phyloP scores from a whole-genome alignment of 2,113 vertebrate species.

The Nannospalax galili region DNA sequence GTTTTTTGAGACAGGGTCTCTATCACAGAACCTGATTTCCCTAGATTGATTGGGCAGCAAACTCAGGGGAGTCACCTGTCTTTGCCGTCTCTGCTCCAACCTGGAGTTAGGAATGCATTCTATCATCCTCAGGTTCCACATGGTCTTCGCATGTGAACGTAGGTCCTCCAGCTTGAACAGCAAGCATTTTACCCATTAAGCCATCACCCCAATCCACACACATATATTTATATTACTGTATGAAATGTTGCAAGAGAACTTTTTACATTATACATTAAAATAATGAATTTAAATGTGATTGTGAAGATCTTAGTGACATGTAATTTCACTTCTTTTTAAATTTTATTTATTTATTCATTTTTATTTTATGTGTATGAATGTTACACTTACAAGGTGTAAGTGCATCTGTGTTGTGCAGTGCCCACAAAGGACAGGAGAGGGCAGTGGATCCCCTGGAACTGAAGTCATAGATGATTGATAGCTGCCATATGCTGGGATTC shows the following conservation, averaged over 20 bases:
- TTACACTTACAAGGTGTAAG: too few relatives aligned
- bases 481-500: too few relatives aligned
- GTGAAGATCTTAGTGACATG: background rate
- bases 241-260: background rate
- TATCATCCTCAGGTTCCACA: too few relatives aligned
- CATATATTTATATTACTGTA: background rate
- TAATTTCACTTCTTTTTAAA: background rate
- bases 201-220: background rate
- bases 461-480: too few relatives aligned
- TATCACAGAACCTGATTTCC: background rate
- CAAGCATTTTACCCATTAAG: background rate
- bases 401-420: too few relatives aligned
- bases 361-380: too few relatives aligned
- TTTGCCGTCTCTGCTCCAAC: background rate
- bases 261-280: background rate
- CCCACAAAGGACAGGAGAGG: too few relatives aligned
- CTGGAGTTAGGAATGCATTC: background rate
- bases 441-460: too few relatives aligned
- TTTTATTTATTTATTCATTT: too few relatives aligned
- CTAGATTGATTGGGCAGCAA: background rate
- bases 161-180: background rate
- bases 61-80: background rate
- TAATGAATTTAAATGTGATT: background rate
- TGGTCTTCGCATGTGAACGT: background rate
- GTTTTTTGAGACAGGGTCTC: background rate